Conservation (phyloP, 2,797 vertebrate genomes). For the Sarcoramphus papa region DNA sequence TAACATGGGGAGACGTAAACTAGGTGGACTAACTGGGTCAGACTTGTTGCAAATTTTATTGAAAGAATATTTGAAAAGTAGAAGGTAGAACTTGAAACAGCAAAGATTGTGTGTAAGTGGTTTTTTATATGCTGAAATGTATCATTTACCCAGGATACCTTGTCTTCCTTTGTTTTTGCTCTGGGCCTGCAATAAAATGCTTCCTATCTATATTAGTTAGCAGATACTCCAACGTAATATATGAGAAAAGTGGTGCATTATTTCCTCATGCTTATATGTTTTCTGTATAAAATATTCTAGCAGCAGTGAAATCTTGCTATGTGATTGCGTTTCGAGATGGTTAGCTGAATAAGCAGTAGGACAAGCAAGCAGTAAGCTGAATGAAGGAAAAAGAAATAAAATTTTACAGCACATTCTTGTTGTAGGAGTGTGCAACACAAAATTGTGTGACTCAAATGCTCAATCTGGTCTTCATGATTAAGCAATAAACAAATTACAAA, state of each 20-base stretch:
- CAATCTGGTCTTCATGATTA: constrained; percentile 52
- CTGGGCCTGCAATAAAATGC: constrained; percentile 46
- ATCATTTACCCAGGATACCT: not conserved
- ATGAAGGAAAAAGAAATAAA: constrained; percentile 49
- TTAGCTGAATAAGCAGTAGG: constrained; percentile 56
- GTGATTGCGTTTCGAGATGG: constrained; percentile 22
- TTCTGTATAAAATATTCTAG: constrained; percentile 30
- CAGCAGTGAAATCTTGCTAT: not conserved
- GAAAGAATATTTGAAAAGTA: not conserved
- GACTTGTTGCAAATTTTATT: not conserved
- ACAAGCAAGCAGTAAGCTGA: constrained; percentile 41
- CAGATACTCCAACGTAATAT: not conserved
- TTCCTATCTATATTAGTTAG: constrained; percentile 52
- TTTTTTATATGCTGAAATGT: not conserved
- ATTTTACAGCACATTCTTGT: constrained; percentile 43
- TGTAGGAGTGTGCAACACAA: constrained; percentile 14
- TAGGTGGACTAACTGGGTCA: not conserved
- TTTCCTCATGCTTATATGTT: constrained; percentile 43
- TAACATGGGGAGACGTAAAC: not conserved
- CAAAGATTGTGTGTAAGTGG: not conserved
- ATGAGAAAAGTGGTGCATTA: not conserved
- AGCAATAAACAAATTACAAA: constrained; percentile 52
- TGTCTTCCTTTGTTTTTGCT: constrained; percentile 62
- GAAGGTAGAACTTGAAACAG: not conserved
- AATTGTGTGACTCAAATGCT: constrained; percentile 47